Conservation (phyloP, 2,888 invertebrate species). For the Troides aeacus region DNA sequence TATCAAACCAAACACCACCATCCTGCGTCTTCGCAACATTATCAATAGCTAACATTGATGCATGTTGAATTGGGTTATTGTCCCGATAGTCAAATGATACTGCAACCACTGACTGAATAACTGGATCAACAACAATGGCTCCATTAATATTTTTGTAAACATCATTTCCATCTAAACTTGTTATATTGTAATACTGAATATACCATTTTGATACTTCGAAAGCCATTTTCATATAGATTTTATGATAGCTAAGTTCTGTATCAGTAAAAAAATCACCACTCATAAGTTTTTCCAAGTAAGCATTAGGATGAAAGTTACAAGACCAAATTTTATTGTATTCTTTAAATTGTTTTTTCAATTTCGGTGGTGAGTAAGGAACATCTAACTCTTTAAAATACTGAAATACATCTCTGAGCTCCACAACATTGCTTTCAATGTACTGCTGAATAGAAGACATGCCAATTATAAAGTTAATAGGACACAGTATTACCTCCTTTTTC, state of each 20-base stretch:
- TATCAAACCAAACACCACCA: conserved; percentile 84
- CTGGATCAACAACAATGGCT: conserved; percentile 87
- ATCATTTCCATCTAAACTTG: conserved; percentile 32
- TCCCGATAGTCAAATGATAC: conserved; percentile 80
- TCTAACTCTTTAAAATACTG: conserved; percentile 73
- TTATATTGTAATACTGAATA: conserved; percentile 32
- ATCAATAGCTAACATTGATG: conserved; percentile 91
- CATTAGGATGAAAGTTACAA: conserved; percentile 90
- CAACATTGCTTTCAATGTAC: conserved; percentile 61
- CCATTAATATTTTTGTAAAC: conserved; percentile 46
- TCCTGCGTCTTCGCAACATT: conserved; percentile 90
- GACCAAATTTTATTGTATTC: conserved; percentile 85
- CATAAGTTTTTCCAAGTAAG: conserved; percentile 84
- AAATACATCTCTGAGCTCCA: conserved; percentile 70
- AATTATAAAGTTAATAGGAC: conserved; percentile 51
- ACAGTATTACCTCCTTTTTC: conserved; percentile 80
- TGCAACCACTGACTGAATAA: conserved; percentile 82
- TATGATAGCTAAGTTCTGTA: conserved; percentile 77
- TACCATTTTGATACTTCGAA: conserved; percentile 75
- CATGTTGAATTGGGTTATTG: conserved; percentile 88
- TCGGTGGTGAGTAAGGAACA: conserved; percentile 83
- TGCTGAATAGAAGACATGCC: conserved; percentile 55
- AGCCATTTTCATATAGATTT: conserved; percentile 79
- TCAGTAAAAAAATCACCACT: conserved; percentile 81
- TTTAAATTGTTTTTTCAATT: conserved; percentile 83